A percentile compares a stretch with the other conserved stretches of the same genome.
phyloP scores from a whole-genome alignment of 1,140 invertebrate species.

The Tenebrio molitor region DNA sequence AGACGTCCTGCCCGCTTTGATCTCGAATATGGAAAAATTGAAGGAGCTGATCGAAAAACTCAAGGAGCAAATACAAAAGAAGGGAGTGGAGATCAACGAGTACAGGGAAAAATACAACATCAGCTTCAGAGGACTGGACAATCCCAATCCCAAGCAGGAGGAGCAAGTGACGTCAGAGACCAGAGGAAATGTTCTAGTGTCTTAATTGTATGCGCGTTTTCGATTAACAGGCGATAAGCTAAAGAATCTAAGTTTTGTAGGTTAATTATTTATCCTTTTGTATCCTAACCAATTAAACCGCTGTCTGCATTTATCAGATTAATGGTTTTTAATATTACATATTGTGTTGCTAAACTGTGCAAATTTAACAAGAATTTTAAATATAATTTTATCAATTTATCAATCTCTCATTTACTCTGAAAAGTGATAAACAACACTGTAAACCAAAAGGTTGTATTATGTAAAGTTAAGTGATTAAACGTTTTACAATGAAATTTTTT shows the following conservation, averaged over 20 bases:
- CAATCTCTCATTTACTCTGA: too few species aligned
- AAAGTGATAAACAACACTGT: too few species aligned
- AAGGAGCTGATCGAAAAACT: slow-evolving; percentile 82
- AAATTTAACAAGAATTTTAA: too few species aligned
- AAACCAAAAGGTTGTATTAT: too few species aligned
- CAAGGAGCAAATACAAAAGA: slow-evolving; percentile 85
- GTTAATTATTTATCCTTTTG: not conserved
- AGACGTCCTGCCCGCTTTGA: slow-evolving; percentile 89
- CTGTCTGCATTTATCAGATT: slow-evolving; percentile 8
- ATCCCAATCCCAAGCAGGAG: slow-evolving; percentile 67
- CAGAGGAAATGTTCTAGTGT: slow-evolving; percentile 65
- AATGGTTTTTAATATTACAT: not conserved
- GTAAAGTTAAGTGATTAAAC: too few species aligned
- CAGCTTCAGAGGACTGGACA: slow-evolving; percentile 77
- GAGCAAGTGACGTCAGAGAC: slow-evolving; percentile 56
- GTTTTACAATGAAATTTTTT: too few species aligned
- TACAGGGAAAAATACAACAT: slow-evolving; percentile 95
- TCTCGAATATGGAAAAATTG: slow-evolving; percentile 87
- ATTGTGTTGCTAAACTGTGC: too few species aligned
- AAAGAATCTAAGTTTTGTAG: not conserved
- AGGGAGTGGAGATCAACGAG: slow-evolving; percentile 93
- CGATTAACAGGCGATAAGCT: too few species aligned
- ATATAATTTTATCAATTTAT: too few species aligned
- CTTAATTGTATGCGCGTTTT: slow-evolving; percentile 53
- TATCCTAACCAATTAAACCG: not conserved